Evolutionary conservation across 2,113 vertebrate species (phyloP).

Genomic region (Silurus meridionalis): DNA sequence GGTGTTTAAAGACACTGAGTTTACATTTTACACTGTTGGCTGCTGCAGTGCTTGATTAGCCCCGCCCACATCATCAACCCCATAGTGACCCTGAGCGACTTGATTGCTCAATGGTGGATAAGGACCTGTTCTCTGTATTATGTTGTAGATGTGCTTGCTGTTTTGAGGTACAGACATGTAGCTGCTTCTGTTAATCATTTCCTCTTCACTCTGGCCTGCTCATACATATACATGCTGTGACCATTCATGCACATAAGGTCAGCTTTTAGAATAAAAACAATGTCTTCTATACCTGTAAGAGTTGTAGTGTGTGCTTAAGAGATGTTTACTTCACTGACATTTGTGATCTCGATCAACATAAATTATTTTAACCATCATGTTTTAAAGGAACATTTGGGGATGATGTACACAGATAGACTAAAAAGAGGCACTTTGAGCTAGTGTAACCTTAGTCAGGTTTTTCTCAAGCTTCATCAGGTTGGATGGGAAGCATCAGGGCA

Average conservation of each 20-base stretch:
- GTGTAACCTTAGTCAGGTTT: neutral
- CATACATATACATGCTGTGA: slow-evolving; percentile 34
- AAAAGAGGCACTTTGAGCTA: neutral
- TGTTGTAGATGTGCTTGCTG: slow-evolving; percentile 2
- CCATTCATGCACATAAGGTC: slow-evolving; percentile 36
- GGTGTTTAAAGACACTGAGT: too few species aligned
- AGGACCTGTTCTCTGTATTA: neutral
- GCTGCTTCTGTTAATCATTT: neutral
- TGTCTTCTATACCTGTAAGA: slow-evolving; percentile 52
- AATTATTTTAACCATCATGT: neutral
- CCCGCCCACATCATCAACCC: neutral
- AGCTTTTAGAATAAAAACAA: slow-evolving; percentile 67
- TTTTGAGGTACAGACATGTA: slow-evolving; percentile 7
- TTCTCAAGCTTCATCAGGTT: too few species aligned
- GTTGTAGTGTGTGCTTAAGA: neutral
- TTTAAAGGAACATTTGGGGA: neutral
- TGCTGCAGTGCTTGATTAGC: too few species aligned
- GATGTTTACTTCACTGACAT: neutral
- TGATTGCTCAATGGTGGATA: neutral
- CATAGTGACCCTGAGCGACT: neutral
- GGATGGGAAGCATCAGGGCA: too few species aligned
- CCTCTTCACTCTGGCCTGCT: neutral
- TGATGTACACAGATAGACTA: neutral
- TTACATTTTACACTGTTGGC: neutral
- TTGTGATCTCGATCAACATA: neutral